Evolutionary conservation across 2,797 vertebrate genomes (phyloP).

Genomic region (Todus mexicanus): DNA sequence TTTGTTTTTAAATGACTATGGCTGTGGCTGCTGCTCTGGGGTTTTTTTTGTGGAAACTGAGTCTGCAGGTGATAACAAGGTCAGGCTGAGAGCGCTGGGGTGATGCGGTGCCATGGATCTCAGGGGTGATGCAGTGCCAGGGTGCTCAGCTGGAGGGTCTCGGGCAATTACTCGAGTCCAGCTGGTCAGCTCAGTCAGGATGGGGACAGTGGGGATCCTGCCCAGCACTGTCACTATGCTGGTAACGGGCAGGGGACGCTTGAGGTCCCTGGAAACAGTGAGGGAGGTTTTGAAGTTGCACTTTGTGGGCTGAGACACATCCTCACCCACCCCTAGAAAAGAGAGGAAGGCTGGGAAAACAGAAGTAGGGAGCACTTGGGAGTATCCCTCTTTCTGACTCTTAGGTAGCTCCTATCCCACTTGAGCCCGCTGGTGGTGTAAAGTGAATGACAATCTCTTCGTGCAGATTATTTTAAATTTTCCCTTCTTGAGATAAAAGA

Average conservation of each 20-base stretch:
- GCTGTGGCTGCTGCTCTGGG: neutral
- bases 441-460: neutral
- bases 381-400: neutral
- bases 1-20: accelerated
- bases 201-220: neutral
- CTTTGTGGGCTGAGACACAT: neutral
- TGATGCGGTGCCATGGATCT: too few relatives aligned
- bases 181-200: neutral
- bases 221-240: neutral
- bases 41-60: neutral
- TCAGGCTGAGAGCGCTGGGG: neutral
- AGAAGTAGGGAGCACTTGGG: too few relatives aligned
- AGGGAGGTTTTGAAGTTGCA: neutral
- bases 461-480: neutral
- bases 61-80: neutral
- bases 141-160: neutral
- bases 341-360: neutral
- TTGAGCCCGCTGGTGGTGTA: neutral
- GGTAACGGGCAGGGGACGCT: accelerated
- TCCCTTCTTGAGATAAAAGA: neutral
- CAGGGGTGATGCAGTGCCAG: too few relatives aligned
- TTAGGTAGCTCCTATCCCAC: neutral
- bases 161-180: neutral
- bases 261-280: neutral
- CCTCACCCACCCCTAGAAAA: too few relatives aligned